These are phyloP conservation scores for Incurvaria masculella DNA, from an alignment of 2,888 invertebrate species.

Conservation along the genomic window DNA sequence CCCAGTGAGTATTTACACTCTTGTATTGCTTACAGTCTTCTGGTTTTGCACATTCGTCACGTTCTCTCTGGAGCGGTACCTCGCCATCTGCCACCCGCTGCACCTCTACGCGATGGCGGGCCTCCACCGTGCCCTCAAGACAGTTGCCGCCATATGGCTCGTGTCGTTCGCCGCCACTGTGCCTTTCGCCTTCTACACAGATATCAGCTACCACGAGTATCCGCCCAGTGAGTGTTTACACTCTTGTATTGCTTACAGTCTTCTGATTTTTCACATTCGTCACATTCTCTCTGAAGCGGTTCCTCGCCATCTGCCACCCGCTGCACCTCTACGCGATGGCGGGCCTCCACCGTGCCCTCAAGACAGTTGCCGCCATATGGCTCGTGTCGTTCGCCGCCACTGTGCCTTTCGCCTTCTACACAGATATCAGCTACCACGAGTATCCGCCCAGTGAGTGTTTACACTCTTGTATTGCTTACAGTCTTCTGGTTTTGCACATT, in stretches of 20 bases:
- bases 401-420: slow-evolving; percentile 72
- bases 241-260: no score
- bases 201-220: slow-evolving; percentile 70
- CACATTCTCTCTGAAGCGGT: slow-evolving; percentile 88
- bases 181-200: slow-evolving; percentile 74
- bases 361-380: slow-evolving; percentile 79
- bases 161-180: slow-evolving; percentile 70
- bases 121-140: slow-evolving; percentile 73
- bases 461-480: no score
- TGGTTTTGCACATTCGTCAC: slow-evolving; percentile 91
- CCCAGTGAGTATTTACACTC: slow-evolving; percentile 59
- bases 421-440: slow-evolving; percentile 69
- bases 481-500: no score
- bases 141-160: slow-evolving; percentile 76
- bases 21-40: no score
- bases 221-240: slow-evolving; percentile 65
- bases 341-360: slow-evolving; percentile 74
- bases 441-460: slow-evolving; percentile 68
- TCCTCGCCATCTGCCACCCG: slow-evolving; percentile 89
- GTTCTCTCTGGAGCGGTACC: slow-evolving; percentile 86
- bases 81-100: slow-evolving; percentile 89
- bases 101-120: slow-evolving; percentile 81
- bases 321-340: slow-evolving; percentile 80
- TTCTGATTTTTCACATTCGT: slow-evolving; percentile 94
- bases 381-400: slow-evolving; percentile 70